phyloP scores from a whole-genome alignment of 2,888 invertebrate species.

The Calameuta idolon region DNA sequence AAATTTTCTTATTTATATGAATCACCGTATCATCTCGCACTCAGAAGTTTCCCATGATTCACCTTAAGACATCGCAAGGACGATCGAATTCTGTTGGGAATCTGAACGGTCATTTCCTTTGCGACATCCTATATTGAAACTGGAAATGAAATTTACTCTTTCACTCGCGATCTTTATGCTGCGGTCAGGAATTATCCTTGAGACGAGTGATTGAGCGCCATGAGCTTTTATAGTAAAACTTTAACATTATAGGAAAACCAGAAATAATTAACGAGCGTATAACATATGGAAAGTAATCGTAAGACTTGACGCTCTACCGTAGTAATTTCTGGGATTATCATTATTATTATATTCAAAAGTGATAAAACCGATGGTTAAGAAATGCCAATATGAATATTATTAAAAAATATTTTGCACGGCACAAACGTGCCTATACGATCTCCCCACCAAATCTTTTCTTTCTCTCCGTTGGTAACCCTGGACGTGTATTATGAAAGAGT shows the following conservation, averaged over 20 bases:
- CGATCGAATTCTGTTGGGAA: not conserved
- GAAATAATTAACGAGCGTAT: not conserved
- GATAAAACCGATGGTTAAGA: not conserved
- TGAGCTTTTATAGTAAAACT: not conserved
- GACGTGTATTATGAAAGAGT: conserved; percentile 37
- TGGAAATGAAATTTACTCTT: too few species aligned
- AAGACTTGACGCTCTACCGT: not conserved
- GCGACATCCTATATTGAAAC: not conserved
- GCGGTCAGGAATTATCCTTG: not conserved
- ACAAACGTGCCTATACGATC: conserved; percentile 7
- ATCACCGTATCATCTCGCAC: not conserved
- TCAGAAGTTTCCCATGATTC: not conserved
- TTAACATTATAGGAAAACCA: not conserved
- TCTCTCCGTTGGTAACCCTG: conserved; percentile 32
- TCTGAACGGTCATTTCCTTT: not conserved
- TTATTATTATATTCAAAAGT: not conserved
- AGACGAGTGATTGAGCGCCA: not conserved
- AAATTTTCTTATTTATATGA: not conserved
- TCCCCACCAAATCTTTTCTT: conserved; percentile 25
- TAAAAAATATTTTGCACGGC: not conserved
- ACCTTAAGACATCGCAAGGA: not conserved
- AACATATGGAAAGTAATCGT: not conserved
- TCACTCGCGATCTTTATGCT: not conserved
- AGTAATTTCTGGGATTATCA: not conserved
- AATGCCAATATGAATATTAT: not conserved